Evolutionary conservation across 2,888 invertebrate genomes (phyloP).

Genomic region (Melieria crassipennis): DNA sequence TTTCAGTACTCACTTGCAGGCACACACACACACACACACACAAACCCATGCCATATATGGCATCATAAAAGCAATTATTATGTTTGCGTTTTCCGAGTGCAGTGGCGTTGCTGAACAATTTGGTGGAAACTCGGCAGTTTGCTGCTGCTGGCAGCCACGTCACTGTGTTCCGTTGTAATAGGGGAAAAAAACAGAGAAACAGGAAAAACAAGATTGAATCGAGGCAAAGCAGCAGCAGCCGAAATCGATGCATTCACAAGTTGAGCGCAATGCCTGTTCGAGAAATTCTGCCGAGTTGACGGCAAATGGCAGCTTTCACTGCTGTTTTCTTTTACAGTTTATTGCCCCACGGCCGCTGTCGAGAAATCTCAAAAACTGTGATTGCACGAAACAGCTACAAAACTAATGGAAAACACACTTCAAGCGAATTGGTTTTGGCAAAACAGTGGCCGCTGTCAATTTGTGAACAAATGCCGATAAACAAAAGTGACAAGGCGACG

Average conservation of each 20-base stretch:
- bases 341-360: no score
- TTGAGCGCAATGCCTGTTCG: neutral
- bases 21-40: conserved; percentile 4
- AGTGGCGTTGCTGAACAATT: no score
- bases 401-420: no score
- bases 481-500: no score
- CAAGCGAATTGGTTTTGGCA: no score
- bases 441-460: no score
- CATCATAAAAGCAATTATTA: conserved; percentile 1
- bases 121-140: no score
- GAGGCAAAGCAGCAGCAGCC: conserved; percentile 4
- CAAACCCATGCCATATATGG: neutral
- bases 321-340: no score
- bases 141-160: neutral
- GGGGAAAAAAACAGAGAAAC: conserved; percentile 1
- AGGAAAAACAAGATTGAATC: conserved; percentile 28
- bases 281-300: conserved; percentile 21
- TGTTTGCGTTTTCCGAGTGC: neutral
- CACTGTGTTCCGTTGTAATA: neutral
- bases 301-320: conserved; percentile 10
- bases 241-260: neutral
- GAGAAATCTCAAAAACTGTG: no score
- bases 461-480: no score
- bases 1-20: conserved; percentile 26
- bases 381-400: no score